Base-by-base conservation (phyloP, 2,113 vertebrate genomes). In the Colinus virginianus region DNA sequence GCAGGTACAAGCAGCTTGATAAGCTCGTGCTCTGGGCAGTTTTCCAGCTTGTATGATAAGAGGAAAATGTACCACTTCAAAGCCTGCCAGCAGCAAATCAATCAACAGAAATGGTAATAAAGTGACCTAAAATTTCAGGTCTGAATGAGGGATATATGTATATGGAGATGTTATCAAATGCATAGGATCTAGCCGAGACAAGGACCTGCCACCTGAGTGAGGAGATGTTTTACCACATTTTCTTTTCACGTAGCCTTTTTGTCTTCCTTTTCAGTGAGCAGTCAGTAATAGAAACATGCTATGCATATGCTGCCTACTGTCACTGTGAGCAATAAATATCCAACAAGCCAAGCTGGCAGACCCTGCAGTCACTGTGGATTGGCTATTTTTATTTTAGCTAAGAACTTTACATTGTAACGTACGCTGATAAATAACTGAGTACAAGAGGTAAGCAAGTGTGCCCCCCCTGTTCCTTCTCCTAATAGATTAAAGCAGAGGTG, bases 1-100 rank as follows among this genome's bases (percentile, higher is more conserved):
- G 84, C 71, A 93, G 77, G 88, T 94, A 95, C 64, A 86, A 87
- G 90, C 78, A 84, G 32, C 49, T 88, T 94, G 75, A 84, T 82
- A 76, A 90, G 48, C 58, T 93, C 90, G 94, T 18, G 38, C 38
- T 96, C 36, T 83, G 76, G 87, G 91, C 87, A 46, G 43, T 78
- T 48, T 64, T 48, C 90, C 84, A 93, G 61, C 36, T 53, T 69
- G 53, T 68, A 25, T n/a, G 53, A 75, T 90, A 94, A 75, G 23
- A 88, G 45, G 49, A 55, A 83, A 87, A 83, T 30, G 56, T 12
- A 36, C 25, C 61, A 43, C 68, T 87, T 92, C 62, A 49, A 78
- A 63, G 58, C 25, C 84, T 91, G 32, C 11, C 11, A 78, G 42
- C 67, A 1, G 5, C 58, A 84, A 94, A 90, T 15, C 56, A 74